Conservation (phyloP, 2,797 vertebrate species). For the Martes flavigula region DNA sequence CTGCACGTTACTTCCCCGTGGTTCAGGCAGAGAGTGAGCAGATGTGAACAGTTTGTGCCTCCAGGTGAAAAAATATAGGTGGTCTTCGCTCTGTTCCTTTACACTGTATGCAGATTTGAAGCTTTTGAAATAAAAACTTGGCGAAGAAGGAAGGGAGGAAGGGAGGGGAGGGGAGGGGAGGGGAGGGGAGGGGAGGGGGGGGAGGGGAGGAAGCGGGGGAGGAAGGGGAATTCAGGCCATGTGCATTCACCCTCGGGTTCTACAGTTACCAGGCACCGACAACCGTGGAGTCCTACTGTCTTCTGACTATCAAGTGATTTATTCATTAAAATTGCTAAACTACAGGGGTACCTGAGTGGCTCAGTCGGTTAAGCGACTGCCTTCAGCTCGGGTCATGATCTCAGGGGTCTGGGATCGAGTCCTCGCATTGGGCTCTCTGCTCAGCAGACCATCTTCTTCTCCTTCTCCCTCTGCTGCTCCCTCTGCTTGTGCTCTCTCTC, state of each 20-base stretch:
- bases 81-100: neutral
- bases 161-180: neutral
- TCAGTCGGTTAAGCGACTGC: no score
- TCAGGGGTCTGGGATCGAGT: no score
- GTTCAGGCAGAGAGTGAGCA: neutral
- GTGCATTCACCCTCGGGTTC: neutral
- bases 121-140: neutral
- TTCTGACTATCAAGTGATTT: neutral
- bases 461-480: no score
- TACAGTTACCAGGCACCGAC: rapidly evolving
- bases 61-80: neutral
- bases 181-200: no score
- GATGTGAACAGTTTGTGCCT: neutral
- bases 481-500: no score
- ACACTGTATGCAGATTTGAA: neutral
- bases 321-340: no score
- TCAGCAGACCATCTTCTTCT: no score
- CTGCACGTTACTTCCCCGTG: neutral
- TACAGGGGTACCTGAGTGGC: no score
- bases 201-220: rapidly evolving
- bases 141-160: neutral
- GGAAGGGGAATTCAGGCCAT: no score
- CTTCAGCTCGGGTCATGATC: no score
- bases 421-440: no score
- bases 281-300: no score